These are phyloP conservation scores for Triplophysa rosa DNA, from an alignment of 2,113 vertebrate genomes.

Conservation along the genomic window DNA sequence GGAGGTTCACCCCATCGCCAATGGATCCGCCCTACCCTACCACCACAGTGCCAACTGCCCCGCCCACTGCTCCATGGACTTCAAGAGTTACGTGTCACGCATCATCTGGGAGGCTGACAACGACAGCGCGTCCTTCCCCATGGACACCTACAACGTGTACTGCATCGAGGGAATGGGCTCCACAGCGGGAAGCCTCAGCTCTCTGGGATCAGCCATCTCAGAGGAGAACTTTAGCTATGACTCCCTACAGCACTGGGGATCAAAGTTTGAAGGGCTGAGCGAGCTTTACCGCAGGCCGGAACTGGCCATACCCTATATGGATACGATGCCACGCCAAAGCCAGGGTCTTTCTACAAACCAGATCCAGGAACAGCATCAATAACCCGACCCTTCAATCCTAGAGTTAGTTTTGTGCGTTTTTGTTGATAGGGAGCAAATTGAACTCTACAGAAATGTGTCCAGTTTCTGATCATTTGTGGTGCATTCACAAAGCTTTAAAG, in stretches of 20 bases:
- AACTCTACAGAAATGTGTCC: too few species aligned
- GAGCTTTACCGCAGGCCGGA: constrained; percentile 73
- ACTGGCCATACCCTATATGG: constrained; percentile 58
- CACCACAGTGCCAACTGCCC: constrained; percentile 52
- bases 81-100: constrained; percentile 78
- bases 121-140: constrained; percentile 70
- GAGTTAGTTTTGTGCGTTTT: background rate
- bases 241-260: constrained; percentile 74
- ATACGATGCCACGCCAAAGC: constrained; percentile 55
- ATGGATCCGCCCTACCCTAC: constrained; percentile 63
- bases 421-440: too few species aligned
- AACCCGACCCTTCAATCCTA: constrained; percentile 31
- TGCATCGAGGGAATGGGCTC: constrained; percentile 78
- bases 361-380: constrained; percentile 61
- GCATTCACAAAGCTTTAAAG: constrained; percentile 40
- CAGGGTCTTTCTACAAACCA: constrained; percentile 49
- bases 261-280: constrained; percentile 79
- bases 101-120: constrained; percentile 83
- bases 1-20: constrained; percentile 70
- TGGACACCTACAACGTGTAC: constrained; percentile 79
- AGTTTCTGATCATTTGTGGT: constrained; percentile 18
- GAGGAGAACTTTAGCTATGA: constrained; percentile 72
- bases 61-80: constrained; percentile 70
- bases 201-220: constrained; percentile 69
- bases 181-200: constrained; percentile 81